These are phyloP conservation scores for Tetranychus urticae DNA, from an alignment of 1,140 invertebrate species.

Conservation along the genomic window DNA sequence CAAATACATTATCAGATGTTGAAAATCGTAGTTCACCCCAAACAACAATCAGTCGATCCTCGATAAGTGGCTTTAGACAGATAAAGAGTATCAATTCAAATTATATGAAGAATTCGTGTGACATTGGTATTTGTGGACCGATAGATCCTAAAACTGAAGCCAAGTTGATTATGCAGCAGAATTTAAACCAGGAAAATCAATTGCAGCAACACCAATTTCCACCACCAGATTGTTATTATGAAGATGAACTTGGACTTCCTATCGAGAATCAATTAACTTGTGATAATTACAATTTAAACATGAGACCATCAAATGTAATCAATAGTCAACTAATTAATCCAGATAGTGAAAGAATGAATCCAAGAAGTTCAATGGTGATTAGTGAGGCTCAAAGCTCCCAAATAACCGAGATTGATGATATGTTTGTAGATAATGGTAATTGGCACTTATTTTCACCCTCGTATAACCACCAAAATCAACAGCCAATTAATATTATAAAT, in stretches of 20 bases:
- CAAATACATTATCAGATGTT: slow-evolving; percentile 9
- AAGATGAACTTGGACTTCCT: neutral
- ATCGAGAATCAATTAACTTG: neutral
- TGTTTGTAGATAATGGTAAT: neutral
- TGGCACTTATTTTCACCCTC: neutral
- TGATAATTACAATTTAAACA: neutral
- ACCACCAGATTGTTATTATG: neutral
- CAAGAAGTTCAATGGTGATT: neutral
- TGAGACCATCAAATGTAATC: neutral
- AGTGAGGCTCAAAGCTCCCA: neutral
- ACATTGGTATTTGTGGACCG: no score
- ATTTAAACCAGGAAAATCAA: neutral
- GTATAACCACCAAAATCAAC: neutral
- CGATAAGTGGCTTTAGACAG: no score
- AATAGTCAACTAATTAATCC: neutral
- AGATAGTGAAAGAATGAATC: neutral
- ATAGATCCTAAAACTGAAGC: no score
- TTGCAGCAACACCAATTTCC: neutral
- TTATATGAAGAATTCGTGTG: no score
- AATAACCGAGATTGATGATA: neutral
- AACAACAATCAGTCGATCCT: no score
- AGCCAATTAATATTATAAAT: neutral
- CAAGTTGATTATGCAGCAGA: no score
- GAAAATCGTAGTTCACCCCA: neutral
- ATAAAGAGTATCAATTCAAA: no score